Base-by-base conservation (phyloP, 2,113 vertebrate genomes). In the Pica pica region DNA sequence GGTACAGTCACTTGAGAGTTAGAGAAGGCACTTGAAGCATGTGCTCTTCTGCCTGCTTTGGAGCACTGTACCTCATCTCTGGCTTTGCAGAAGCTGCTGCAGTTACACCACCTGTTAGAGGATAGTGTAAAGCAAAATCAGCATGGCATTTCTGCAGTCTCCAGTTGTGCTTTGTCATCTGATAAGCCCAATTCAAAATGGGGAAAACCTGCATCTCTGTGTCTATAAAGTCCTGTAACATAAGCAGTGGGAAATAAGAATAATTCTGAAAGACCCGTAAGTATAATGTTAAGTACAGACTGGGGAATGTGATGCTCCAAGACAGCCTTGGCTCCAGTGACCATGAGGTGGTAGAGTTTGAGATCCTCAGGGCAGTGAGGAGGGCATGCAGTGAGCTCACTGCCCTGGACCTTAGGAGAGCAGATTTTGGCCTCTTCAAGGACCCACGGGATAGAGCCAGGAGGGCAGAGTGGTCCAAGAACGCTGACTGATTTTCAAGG, bases 51-150 rank as follows among this genome's bases (percentile, higher is more conserved):
- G 47, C 31, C 46, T n/a, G 46, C 39, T 13, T 26, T 37, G 35
- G 2, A 1, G 53, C 0, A 5, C 33, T 27, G 24, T 20, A 7
- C 47, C 24, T 61, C 20, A 1, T 50, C 41, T 56, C 31, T 0
- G 2, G 37, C 44, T 53, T 14, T 53, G 50, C 39, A 76, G 63
- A 44, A 59, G 63, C 56, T 30, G 2, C 21, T 37, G 69, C 69
- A n/a, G n/a, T 24, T 33, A 24, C 21, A 7, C 10, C 26, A 2
- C 10, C 11, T 31, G 19, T 41, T 47, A 30, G 49, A n/a, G 33
- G 33, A 42, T 16, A 22, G 17, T 2, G 33, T 3, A 15, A 57
- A 19, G 59, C 53, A 37, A 33, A 46, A 30, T 52, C 79, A 35
- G 37, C 31, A 16, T 23, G 20, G 27, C 6, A 26, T 30, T 81